phyloP scores from a whole-genome alignment of 2,888 invertebrate species.

The Tiliacea citrago region DNA sequence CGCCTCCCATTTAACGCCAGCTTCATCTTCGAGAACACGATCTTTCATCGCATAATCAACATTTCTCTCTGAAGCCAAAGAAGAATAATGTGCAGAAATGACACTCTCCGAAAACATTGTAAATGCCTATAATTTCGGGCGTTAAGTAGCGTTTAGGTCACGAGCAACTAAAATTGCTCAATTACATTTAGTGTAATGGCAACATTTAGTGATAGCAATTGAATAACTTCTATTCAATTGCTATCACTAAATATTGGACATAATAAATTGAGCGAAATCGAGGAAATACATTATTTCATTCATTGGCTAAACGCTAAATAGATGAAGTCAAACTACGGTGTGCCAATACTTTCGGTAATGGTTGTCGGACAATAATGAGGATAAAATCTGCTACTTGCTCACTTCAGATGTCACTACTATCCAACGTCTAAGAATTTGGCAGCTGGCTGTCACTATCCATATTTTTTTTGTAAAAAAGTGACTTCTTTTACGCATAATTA shows the following conservation, averaged over 20 bases:
- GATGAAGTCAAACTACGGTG: background rate
- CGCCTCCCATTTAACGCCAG: constrained; percentile 37
- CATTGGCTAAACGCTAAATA: too few relatives aligned
- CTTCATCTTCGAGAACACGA: constrained; percentile 31
- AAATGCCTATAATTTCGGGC: background rate
- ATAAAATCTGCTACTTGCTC: too few relatives aligned
- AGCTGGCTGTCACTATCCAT: too few relatives aligned
- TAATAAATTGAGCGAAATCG: background rate
- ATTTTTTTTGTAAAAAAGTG: too few relatives aligned
- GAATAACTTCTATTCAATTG: too few relatives aligned
- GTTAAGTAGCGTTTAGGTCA: background rate
- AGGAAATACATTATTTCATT: background rate
- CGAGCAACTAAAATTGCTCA: background rate
- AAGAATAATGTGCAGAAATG: constrained; percentile 15
- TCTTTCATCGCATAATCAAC: constrained; percentile 59
- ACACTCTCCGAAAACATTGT: background rate
- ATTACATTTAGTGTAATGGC: background rate
- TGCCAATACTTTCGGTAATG: background rate
- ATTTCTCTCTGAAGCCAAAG: constrained; percentile 38
- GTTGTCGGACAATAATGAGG: too few relatives aligned
- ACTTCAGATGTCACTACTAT: too few relatives aligned
- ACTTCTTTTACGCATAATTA: too few relatives aligned
- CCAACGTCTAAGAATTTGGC: too few relatives aligned
- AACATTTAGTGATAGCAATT: background rate
- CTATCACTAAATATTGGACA: too few relatives aligned